These are phyloP conservation scores for Epsilonema sp. DNA, from an alignment of 2,888 invertebrate genomes.

Conservation along the genomic window DNA sequence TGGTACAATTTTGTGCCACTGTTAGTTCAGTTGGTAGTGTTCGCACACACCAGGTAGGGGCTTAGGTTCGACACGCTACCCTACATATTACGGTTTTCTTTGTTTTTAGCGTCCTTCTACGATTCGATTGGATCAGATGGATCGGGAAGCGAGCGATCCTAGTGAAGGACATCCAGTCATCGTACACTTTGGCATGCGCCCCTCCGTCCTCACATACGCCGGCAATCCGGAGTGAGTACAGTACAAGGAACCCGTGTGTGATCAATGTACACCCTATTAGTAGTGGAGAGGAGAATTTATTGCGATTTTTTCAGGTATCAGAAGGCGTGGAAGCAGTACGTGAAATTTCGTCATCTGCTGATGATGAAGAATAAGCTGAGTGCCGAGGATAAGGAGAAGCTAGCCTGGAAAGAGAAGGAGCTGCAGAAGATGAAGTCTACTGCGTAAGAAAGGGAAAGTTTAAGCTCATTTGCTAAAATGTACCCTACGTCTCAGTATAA, in stretches of 20 bases:
- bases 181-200: slow-evolving; percentile 85
- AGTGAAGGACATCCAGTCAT: slow-evolving; percentile 39
- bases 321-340: slow-evolving; percentile 85
- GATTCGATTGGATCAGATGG: slow-evolving; percentile 79
- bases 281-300: not conserved
- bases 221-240: slow-evolving; percentile 74
- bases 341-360: slow-evolving; percentile 77
- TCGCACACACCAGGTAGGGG: too few species aligned
- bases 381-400: slow-evolving; percentile 64
- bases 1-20: too few species aligned
- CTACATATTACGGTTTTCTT: not conserved
- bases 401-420: slow-evolving; percentile 65
- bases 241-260: slow-evolving; percentile 3
- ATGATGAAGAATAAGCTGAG: slow-evolving; percentile 89
- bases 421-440: slow-evolving; percentile 75
- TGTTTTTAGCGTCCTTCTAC: slow-evolving; percentile 59
- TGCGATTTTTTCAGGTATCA: too few species aligned
- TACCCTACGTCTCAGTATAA: too few species aligned
- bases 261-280: not conserved
- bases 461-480: too few species aligned
- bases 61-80: too few species aligned
- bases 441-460: too few species aligned
- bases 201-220: slow-evolving; percentile 82
- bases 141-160: slow-evolving; percentile 45
- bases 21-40: not conserved